phyloP scores from a whole-genome alignment of 2,888 invertebrate genomes.

The Tanytarsus gracilentus region DNA sequence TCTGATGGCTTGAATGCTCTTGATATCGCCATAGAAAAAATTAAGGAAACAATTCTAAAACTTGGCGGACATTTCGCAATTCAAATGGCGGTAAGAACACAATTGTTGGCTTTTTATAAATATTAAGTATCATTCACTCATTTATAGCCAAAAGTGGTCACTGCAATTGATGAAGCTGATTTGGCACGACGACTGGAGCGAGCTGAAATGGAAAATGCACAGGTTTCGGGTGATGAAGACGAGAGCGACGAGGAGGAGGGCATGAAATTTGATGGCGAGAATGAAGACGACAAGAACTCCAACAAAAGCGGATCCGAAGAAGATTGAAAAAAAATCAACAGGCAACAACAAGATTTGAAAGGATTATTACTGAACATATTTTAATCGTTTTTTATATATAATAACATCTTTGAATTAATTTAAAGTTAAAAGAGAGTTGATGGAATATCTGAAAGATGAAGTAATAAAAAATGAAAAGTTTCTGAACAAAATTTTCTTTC shows the following conservation, averaged over 20 bases:
- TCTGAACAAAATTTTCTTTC: too few relatives aligned
- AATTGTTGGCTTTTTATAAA: neutral
- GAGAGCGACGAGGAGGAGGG: conserved; percentile 63
- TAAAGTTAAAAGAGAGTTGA: too few relatives aligned
- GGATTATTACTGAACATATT: too few relatives aligned
- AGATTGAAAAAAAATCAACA: conserved; percentile 2
- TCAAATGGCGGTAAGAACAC: conserved; percentile 77
- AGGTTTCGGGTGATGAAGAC: conserved; percentile 84
- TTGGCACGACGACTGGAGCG: conserved; percentile 86
- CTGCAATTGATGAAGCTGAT: conserved; percentile 96
- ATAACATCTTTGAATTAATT: too few relatives aligned
- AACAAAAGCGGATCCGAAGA: conserved; percentile 20
- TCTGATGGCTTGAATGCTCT: conserved; percentile 84
- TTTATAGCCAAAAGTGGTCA: conserved; percentile 87
- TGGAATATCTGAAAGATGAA: too few relatives aligned
- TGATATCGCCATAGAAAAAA: conserved; percentile 80
- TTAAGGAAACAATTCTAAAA: conserved; percentile 69
- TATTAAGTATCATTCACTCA: conserved; percentile 4
- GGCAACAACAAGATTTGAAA: neutral
- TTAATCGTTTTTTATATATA: neutral
- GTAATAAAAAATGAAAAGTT: too few relatives aligned
- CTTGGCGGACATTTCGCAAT: conserved; percentile 88
- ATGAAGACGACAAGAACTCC: conserved; percentile 34
- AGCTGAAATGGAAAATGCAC: conserved; percentile 88
- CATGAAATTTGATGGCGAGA: conserved; percentile 43